Evolutionary conservation across 2,113 vertebrate species (phyloP).

Genomic region (Entelurus aequoreus): DNA sequence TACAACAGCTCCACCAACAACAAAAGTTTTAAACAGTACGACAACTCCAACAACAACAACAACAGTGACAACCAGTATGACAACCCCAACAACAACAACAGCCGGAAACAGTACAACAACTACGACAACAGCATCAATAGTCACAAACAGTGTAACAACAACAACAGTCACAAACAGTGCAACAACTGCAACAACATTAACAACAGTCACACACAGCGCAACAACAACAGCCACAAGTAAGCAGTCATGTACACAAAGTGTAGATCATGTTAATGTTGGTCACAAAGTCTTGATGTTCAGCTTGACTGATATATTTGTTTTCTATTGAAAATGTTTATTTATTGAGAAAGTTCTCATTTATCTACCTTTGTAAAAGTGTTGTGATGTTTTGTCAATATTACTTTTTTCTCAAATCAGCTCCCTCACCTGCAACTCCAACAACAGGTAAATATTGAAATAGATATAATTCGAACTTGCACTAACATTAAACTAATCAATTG

Average conservation of each 20-base stretch:
- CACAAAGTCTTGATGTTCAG: background rate
- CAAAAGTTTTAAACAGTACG: too few species aligned
- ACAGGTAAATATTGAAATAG: background rate
- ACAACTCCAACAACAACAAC: too few species aligned
- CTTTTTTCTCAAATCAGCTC: background rate
- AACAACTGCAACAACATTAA: too few species aligned
- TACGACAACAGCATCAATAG: background rate
- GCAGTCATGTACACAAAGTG: background rate
- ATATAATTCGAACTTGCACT: background rate
- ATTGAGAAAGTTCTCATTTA: too few species aligned
- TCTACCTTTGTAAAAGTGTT: too few species aligned
- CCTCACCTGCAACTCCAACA: background rate
- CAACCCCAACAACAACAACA: background rate
- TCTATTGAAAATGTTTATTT: too few species aligned
- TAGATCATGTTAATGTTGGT: background rate
- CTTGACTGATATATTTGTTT: too few species aligned
- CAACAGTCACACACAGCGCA: background rate
- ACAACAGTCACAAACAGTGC: background rate
- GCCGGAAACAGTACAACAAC: background rate
- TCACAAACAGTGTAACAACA: background rate
- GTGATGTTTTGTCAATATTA: too few species aligned
- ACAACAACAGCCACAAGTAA: background rate
- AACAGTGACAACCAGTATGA: background rate
- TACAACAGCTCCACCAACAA: too few species aligned
- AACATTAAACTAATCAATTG: background rate